These are phyloP conservation scores for Colius striatus DNA, from an alignment of 2,113 vertebrate species.

Conservation along the genomic window DNA sequence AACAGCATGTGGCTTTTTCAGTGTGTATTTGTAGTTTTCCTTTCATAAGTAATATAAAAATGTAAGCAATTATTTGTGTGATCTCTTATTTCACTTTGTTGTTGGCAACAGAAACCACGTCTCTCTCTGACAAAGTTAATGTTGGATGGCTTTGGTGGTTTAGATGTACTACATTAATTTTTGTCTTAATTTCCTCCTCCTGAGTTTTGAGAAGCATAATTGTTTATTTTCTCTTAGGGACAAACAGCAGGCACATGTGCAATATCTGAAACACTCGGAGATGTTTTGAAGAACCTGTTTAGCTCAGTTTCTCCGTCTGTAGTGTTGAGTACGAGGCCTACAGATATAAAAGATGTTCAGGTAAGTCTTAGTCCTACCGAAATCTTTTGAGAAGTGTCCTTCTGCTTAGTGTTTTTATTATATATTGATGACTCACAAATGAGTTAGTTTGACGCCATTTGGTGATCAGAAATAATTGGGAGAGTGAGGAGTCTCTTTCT, in stretches of 20 bases:
- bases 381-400: neutral
- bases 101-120: neutral
- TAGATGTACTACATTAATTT: neutral
- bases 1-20: neutral
- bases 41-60: neutral
- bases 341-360: constrained; percentile 78
- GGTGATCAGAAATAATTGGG: neutral
- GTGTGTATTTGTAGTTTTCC: neutral
- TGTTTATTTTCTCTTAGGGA: constrained; percentile 54
- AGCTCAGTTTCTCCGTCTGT: constrained; percentile 81
- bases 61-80: neutral
- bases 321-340: constrained; percentile 82
- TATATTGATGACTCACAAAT: neutral
- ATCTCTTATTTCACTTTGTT: neutral
- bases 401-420: neutral
- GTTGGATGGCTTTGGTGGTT: neutral
- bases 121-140: neutral
- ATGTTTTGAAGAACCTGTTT: constrained; percentile 81
- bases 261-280: constrained; percentile 70
- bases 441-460: neutral
- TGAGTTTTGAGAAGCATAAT: neutral
- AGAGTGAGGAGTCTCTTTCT: no score
- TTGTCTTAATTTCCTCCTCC: neutral
- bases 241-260: constrained; percentile 57
- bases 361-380: constrained; percentile 62